Evolutionary conservation across 1,140 invertebrate genomes (phyloP), one percentile per base, ranked within the genome.

Genomic region (Planococcus citri): DNA sequence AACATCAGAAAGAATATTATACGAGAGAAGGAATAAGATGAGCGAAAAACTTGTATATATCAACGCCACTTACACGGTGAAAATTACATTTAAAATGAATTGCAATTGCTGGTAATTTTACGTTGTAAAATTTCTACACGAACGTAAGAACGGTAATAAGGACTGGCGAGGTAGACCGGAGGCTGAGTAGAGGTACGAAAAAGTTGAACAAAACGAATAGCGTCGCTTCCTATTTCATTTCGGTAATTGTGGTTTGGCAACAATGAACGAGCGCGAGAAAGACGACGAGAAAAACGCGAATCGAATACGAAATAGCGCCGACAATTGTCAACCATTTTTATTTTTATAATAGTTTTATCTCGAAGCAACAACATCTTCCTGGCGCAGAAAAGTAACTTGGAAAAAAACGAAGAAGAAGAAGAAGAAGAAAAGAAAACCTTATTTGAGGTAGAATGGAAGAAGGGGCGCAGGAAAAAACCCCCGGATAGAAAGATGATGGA

Each of bases 61-160:
- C 29, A 33, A 33, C 29, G 29, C 29, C 29, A 33, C 29, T 33
- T 51, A 51, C 17, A 51, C 41, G n/a, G 41, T 17, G 41, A 51
- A 51, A 51, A 51, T 51, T 51, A 51, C 41, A 51, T 51, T 51
- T 51, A 51, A 51, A 51, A 51, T 51, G 17, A 51, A 51, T 51
- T 51, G 41, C 41, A 20, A 51, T 51, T 20, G 41, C 17, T 51
- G 12, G 41, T 51, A 51, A 51, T 51, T 51, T 51, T 51, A 51
- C 41, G 41, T 51, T 4, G 41, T n/a, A n/a, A 51, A 51, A 3
- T 51, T 51, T 51, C 14, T 37, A n/a, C n/a, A n/a, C 33, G 33
- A 6, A 37, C 17, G n/a, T 17, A 14, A 14, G 41, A n/a, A n/a
- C n/a, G 6, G n/a, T 51, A 51, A 51, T 51, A 51, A 51, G n/a